Conservation (phyloP, 2,113 vertebrate genomes). For the Murina feae region DNA sequence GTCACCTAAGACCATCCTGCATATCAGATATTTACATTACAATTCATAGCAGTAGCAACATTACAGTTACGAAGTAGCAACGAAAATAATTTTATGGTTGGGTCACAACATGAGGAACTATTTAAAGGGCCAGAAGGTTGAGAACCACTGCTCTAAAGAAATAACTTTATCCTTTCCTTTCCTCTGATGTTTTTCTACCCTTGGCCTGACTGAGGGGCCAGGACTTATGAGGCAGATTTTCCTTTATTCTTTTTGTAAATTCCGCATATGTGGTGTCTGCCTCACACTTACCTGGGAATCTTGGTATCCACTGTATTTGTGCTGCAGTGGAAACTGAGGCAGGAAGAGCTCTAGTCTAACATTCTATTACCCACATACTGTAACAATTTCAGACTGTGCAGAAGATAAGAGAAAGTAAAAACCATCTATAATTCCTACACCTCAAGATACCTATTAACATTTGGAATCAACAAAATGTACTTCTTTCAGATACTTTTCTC, state of each 20-base stretch:
- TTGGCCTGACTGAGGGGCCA: background rate
- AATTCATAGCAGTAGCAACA: too few relatives aligned
- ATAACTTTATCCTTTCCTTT: background rate
- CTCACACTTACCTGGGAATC: background rate
- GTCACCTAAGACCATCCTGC: too few relatives aligned
- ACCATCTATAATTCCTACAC: background rate
- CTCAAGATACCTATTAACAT: background rate
- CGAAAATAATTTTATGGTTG: too few relatives aligned
- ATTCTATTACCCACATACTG: background rate
- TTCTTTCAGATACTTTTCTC: background rate
- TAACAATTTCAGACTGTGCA: background rate
- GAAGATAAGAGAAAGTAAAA: slow-evolving; percentile 7
- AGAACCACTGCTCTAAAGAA: too few relatives aligned
- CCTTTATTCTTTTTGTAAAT: slow-evolving; percentile 1
- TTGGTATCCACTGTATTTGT: background rate
- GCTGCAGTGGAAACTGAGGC: background rate
- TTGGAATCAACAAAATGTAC: background rate
- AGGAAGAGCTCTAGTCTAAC: background rate
- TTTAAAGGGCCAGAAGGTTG: too few relatives aligned
- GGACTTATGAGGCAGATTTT: background rate
- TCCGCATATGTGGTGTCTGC: background rate
- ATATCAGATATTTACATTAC: too few relatives aligned
- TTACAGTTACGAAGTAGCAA: too few relatives aligned
- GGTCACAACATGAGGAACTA: too few relatives aligned
- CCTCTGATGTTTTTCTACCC: background rate